A percentile compares a stretch with the other conserved stretches of the same genome.
Evolutionary conservation across 1,140 invertebrate species (phyloP).

Genomic region (Drusus annulatus): DNA sequence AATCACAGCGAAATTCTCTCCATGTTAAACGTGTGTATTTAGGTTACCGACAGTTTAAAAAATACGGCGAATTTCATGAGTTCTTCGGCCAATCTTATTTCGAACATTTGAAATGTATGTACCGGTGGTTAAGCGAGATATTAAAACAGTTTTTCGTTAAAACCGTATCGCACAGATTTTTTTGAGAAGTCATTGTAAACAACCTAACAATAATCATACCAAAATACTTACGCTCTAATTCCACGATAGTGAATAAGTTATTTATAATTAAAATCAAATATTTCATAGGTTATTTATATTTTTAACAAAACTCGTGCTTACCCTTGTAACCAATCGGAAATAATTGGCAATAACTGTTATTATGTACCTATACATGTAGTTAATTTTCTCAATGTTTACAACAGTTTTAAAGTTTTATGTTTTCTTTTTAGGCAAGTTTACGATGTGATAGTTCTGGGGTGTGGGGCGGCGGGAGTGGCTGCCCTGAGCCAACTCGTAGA

Average conservation of each 20-base stretch:
- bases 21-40: conserved; percentile 33
- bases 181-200: neutral
- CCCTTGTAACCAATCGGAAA: neutral
- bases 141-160: conserved; percentile 3
- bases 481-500: conserved; percentile 66
- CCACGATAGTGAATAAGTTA: neutral
- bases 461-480: conserved; percentile 72
- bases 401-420: neutral
- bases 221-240: too few relatives aligned
- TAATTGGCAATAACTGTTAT: too few relatives aligned
- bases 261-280: neutral
- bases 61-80: conserved; percentile 14
- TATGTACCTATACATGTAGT: too few relatives aligned
- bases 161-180: neutral
- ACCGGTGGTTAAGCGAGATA: conserved; percentile 11
- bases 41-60: conserved; percentile 15
- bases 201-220: too few relatives aligned
- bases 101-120: conserved; percentile 32
- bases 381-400: neutral
- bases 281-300: neutral
- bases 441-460: conserved; percentile 72
- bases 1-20: conserved; percentile 26
- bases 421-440: conserved; percentile 51
- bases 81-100: conserved; percentile 28
- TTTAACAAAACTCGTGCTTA: neutral